phyloP scores from a whole-genome alignment of 2,888 invertebrate species.

The Encarsia formosa region DNA sequence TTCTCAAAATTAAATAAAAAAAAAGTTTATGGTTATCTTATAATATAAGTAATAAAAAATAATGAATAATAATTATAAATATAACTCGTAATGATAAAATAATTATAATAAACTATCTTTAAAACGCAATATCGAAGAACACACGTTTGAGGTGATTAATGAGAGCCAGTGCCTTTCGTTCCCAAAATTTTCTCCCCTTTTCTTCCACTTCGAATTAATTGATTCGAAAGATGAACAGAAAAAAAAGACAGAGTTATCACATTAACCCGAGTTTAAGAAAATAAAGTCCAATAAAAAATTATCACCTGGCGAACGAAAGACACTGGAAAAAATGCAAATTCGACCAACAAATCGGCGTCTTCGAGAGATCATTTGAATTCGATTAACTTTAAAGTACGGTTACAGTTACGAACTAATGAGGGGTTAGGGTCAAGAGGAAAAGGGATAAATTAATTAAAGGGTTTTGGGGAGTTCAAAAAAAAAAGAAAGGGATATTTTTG shows the following conservation, averaged over 20 bases:
- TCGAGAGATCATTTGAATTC: slow-evolving; percentile 50
- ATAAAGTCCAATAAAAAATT: slow-evolving; percentile 15
- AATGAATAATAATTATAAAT: slow-evolving; percentile 31
- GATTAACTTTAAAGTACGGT: slow-evolving; percentile 35
- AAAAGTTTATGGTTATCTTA: slow-evolving; percentile 6
- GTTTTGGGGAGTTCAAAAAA: neutral
- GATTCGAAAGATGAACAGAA: neutral
- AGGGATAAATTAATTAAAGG: neutral
- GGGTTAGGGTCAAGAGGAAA: neutral
- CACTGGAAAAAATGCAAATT: slow-evolving; percentile 34
- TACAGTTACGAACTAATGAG: slow-evolving; percentile 37
- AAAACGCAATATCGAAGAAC: slow-evolving; percentile 40
- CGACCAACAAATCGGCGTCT: slow-evolving; percentile 40
- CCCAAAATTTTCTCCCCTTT: neutral
- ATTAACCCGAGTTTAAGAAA: slow-evolving; percentile 8
- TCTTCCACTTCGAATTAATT: too few relatives aligned
- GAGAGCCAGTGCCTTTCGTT: slow-evolving; percentile 38
- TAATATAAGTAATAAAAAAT: slow-evolving; percentile 30
- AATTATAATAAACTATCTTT: slow-evolving; percentile 31
- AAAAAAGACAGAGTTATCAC: slow-evolving; percentile 15
- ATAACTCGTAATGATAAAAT: slow-evolving; percentile 30
- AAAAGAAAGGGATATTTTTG: neutral
- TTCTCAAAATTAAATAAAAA: slow-evolving; percentile 21
- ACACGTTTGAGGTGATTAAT: slow-evolving; percentile 38
- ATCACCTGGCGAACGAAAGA: slow-evolving; percentile 26